A percentile compares a stretch with the other conserved stretches of the same genome.
Evolutionary conservation across 2,113 vertebrate genomes (phyloP).

Genomic region (Albula glossodonta): DNA sequence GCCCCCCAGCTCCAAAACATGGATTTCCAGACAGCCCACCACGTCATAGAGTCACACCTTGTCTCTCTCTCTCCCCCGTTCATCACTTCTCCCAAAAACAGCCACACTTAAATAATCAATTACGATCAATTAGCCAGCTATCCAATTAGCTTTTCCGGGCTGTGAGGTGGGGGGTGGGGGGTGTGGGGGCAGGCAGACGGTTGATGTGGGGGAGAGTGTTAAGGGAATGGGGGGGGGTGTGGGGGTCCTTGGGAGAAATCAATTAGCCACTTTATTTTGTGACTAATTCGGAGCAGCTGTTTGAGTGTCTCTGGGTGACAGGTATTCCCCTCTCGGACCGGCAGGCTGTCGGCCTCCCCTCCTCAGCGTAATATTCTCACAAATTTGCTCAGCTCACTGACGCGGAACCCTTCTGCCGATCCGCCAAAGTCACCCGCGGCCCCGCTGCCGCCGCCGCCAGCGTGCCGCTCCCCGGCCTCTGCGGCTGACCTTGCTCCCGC

Average conservation of each 20-base stretch:
- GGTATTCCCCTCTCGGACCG: constrained; percentile 38
- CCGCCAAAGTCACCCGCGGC: constrained; percentile 7
- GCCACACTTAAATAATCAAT: constrained; percentile 37
- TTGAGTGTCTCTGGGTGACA: constrained; percentile 40
- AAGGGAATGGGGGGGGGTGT: too few species aligned
- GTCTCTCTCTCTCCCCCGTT: background rate
- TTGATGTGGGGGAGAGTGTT: too few species aligned
- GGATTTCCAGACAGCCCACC: background rate
- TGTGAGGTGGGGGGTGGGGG: background rate
- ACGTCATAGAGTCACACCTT: background rate
- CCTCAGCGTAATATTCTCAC: constrained; percentile 36
- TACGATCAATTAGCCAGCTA: constrained; percentile 35
- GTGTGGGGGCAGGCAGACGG: too few species aligned
- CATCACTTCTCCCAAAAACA: constrained; percentile 9
- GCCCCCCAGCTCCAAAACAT: background rate
- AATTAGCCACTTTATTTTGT: constrained; percentile 48
- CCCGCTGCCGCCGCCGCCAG: background rate
- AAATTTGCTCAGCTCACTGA: constrained; percentile 41
- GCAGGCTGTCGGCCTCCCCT: constrained; percentile 1
- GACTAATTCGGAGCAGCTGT: constrained; percentile 50
- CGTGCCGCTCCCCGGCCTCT: constrained; percentile 5
- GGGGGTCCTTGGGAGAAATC: constrained; percentile 36
- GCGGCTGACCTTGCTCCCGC: constrained; percentile 36
- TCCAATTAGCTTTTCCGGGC: constrained; percentile 37
- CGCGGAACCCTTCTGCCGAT: constrained; percentile 34